These are phyloP conservation scores for Oenanthe oenanthe DNA, from an alignment of 2,113 vertebrate species.

Conservation along the genomic window DNA sequence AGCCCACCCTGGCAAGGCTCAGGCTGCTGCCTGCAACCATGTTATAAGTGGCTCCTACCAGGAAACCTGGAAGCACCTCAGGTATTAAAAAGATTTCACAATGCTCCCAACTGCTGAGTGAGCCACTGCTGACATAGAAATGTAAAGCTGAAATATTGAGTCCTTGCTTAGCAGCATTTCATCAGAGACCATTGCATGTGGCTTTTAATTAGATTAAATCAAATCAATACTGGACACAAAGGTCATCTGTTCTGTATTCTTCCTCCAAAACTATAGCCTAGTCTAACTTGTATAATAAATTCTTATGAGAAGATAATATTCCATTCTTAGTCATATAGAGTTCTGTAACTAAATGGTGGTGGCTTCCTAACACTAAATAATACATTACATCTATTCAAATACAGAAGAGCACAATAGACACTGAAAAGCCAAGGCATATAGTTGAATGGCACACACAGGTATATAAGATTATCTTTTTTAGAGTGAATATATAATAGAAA, in stretches of 20 bases:
- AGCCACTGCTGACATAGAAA: not conserved
- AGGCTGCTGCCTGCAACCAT: not conserved
- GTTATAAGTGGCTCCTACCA: not conserved
- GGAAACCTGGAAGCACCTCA: not conserved
- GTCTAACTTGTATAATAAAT: not conserved
- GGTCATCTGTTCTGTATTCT: not conserved
- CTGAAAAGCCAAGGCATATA: not conserved
- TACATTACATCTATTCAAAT: not conserved
- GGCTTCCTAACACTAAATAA: not conserved
- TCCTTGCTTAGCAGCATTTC: not conserved
- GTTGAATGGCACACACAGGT: not conserved
- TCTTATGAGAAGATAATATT: not conserved
- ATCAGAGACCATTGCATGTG: not conserved
- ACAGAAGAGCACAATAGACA: not conserved
- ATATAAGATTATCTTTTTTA: not conserved
- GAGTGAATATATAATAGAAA: not conserved
- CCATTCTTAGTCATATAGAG: not conserved
- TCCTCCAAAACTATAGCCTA: not conserved
- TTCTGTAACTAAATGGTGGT: not conserved
- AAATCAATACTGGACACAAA: not conserved
- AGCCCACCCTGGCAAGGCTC: not conserved
- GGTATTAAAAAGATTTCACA: not conserved
- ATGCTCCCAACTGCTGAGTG: not conserved
- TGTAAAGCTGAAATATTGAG: not conserved
- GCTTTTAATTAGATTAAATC: not conserved